A percentile compares a stretch with the other conserved stretches of the same genome.
phyloP scores from a whole-genome alignment of 1,140 invertebrate genomes.

The Neodiprion lecontei region DNA sequence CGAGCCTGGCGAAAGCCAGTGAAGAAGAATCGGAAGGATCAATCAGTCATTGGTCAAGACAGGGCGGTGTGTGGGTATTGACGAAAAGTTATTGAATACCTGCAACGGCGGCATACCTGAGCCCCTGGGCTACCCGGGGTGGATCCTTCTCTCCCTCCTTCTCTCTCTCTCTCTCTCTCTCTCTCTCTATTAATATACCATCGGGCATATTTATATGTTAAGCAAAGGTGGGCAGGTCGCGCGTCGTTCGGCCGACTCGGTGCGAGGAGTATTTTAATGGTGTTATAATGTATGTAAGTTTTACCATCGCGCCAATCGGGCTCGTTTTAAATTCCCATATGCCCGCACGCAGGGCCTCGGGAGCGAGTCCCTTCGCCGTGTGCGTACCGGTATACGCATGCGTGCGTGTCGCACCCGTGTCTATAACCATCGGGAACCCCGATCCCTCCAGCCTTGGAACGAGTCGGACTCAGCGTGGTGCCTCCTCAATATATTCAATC shows the following conservation, averaged over 20 bases:
- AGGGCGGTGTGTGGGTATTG: neutral
- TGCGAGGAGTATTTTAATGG: slow-evolving; percentile 51
- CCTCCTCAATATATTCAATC: slow-evolving; percentile 60
- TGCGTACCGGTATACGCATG: neutral
- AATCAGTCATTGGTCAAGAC: slow-evolving; percentile 5
- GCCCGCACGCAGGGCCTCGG: too few species aligned
- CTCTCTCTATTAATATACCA: slow-evolving; percentile 8
- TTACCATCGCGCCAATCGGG: slow-evolving; percentile 39
- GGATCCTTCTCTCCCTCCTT: slow-evolving; percentile 8
- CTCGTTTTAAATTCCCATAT: neutral
- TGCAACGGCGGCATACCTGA: neutral
- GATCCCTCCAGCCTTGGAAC: slow-evolving; percentile 31
- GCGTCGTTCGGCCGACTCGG: slow-evolving; percentile 34
- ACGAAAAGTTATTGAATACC: slow-evolving; percentile 5
- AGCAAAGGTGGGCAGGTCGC: slow-evolving; percentile 28
- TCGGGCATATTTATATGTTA: slow-evolving; percentile 28
- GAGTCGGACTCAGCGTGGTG: slow-evolving; percentile 54
- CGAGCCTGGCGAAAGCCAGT: too few species aligned
- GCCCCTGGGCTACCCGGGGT: neutral
- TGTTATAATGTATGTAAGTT: slow-evolving; percentile 61
- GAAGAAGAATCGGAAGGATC: neutral
- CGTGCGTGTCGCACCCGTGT: slow-evolving; percentile 16
- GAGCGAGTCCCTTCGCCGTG: too few species aligned
- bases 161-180: slow-evolving; percentile 6
- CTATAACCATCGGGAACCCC: slow-evolving; percentile 33